Conservation (phyloP, 2,797 vertebrate species). For the Esox lucius region DNA sequence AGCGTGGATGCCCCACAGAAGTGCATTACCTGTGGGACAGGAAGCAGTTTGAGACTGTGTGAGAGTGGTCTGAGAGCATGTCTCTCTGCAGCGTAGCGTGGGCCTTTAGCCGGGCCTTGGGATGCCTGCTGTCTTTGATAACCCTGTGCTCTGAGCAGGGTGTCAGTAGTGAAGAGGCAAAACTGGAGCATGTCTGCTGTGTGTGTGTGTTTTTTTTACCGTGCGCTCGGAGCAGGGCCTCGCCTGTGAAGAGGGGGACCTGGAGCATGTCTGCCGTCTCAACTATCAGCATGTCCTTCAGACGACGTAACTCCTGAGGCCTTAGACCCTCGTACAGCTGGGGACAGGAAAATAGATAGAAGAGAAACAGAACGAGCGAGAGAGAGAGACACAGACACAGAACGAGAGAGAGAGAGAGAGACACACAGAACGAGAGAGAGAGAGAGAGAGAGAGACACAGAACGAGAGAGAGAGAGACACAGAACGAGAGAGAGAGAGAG, state of each 20-base stretch:
- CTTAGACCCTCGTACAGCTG: conserved; percentile 93
- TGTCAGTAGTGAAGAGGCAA: conserved; percentile 97
- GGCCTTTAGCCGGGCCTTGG: too few species aligned
- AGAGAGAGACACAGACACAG: conserved; percentile 7
- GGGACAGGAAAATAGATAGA: conserved; percentile 18
- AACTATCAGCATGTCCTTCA: conserved; percentile 99
- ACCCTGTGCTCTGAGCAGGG: conserved; percentile 95
- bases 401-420: too few species aligned
- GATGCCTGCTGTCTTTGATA: too few species aligned
- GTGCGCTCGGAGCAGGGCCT: conserved; percentile 94
- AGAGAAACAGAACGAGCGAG: conserved; percentile 10
- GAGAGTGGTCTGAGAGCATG: too few species aligned
- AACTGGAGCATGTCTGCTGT: conserved; percentile 96
- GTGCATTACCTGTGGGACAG: too few species aligned
- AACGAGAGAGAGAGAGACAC: too few species aligned
- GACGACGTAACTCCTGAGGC: conserved; percentile 91
- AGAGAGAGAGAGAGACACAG: too few species aligned
- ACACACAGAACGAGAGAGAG: too few species aligned
- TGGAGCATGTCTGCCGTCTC: conserved; percentile 99
- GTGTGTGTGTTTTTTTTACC: conserved; percentile 73
- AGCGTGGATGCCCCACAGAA: too few species aligned
- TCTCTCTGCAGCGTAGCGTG: too few species aligned
- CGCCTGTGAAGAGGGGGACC: conserved; percentile 95
- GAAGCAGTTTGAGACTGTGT: too few species aligned
- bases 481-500: too few species aligned